These are phyloP conservation scores for Lanius collurio DNA, from an alignment of 2,113 vertebrate genomes.

Conservation along the genomic window DNA sequence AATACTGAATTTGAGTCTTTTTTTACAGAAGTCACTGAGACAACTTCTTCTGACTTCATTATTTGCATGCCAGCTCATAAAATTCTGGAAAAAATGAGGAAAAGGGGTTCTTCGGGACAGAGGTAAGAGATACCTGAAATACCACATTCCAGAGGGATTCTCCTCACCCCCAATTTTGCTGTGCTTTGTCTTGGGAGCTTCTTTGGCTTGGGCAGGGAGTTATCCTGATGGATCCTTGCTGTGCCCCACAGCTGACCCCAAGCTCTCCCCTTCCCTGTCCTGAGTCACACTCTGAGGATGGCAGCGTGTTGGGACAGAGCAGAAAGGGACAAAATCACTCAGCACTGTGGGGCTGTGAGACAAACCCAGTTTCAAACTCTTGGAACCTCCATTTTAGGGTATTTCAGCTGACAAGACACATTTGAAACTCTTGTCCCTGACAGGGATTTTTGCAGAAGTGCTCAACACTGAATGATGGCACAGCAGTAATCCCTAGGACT, in stretches of 20 bases:
- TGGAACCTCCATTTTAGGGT: neutral
- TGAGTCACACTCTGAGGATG: neutral
- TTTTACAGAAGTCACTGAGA: neutral
- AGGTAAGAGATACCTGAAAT: neutral
- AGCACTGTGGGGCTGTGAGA: neutral
- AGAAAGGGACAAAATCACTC: neutral
- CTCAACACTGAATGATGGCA: neutral
- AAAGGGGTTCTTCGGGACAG: neutral
- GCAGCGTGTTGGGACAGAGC: neutral
- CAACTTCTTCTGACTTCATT: neutral
- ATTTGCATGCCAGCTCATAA: neutral
- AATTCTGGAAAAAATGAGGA: neutral
- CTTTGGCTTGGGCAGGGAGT: neutral
- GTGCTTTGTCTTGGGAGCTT: neutral
- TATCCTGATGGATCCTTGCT: neutral
- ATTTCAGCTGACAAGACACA: neutral
- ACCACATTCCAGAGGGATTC: fast-evolving
- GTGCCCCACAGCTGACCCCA: neutral
- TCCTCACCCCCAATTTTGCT: neutral
- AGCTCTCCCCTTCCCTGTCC: neutral
- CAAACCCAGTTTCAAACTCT: neutral
- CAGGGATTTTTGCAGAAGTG: neutral
- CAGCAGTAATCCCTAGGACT: neutral
- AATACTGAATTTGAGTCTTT: neutral
- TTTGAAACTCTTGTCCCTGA: neutral